These are phyloP conservation scores for Manis javanica DNA, from an alignment of 2,797 vertebrate species.

Conservation along the genomic window DNA sequence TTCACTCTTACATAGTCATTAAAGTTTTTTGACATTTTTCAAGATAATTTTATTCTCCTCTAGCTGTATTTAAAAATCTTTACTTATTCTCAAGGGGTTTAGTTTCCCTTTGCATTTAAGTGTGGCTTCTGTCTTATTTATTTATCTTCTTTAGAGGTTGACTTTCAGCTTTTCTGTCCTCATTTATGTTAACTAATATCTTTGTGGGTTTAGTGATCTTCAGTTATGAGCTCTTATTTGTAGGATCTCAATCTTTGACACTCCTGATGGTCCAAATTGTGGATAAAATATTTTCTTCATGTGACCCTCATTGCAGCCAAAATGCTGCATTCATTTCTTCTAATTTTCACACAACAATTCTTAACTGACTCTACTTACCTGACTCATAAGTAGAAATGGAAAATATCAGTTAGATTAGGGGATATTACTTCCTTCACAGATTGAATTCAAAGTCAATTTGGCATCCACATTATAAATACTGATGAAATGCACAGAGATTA, in stretches of 20 bases:
- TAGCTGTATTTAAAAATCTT: not conserved
- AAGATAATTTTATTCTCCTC: not conserved
- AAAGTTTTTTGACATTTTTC: not conserved
- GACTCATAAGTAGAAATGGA: not conserved
- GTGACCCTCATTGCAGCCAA: not conserved
- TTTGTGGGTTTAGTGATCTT: not conserved
- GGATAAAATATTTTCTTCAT: not conserved
- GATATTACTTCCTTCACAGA: not conserved
- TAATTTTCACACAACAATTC: not conserved
- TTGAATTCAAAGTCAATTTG: not conserved
- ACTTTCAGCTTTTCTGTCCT: not conserved
- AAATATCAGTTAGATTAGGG: not conserved
- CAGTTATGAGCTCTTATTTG: not conserved
- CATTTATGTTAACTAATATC: not conserved
- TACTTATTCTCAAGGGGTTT: not conserved
- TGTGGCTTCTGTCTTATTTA: not conserved
- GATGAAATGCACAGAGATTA: not conserved
- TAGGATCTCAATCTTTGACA: not conserved
- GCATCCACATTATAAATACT: not conserved
- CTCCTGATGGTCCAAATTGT: not conserved
- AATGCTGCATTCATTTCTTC: not conserved
- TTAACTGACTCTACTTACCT: not conserved
- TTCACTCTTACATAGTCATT: not conserved
- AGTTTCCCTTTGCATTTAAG: not conserved
- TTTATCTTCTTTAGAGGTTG: not conserved